Conservation (phyloP, 2,888 invertebrate genomes). For the Lymantria dispar region DNA sequence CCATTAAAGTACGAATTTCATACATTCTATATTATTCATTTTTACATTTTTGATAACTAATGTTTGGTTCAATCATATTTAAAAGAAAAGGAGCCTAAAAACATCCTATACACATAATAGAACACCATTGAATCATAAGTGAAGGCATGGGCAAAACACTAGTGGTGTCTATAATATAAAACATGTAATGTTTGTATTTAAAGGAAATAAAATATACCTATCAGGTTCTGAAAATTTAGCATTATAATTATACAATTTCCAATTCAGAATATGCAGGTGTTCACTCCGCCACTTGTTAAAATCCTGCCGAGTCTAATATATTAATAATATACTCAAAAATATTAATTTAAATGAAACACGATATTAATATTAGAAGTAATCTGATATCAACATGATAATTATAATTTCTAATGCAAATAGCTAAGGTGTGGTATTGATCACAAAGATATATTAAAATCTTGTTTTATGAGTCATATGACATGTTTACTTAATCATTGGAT, state of each 20-base stretch:
- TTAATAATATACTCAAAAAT: conserved; percentile 8
- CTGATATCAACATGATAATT: conserved; percentile 11
- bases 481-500: conserved; percentile 13
- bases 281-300: conserved; percentile 11
- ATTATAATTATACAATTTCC: background rate
- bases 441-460: conserved; percentile 16
- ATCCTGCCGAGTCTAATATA: conserved; percentile 9
- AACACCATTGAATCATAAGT: no score
- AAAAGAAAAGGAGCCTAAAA: no score
- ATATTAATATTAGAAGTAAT: conserved; percentile 23
- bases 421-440: conserved; percentile 14
- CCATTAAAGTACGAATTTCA: no score
- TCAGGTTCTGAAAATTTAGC: background rate
- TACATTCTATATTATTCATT: no score
- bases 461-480: conserved; percentile 21
- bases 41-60: no score
- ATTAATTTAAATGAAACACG: conserved; percentile 13
- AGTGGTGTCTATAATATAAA: no score
- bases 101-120: no score
- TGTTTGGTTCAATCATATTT: no score
- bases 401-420: conserved; percentile 26
- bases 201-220: no score
- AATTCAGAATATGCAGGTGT: background rate
- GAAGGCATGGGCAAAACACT: no score
- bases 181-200: no score